Percentiles rank a stretch among this genome's conserved stretches.
These are phyloP conservation scores for Campoletis sonorensis DNA, from an alignment of 1,140 invertebrate genomes.

Conservation along the genomic window DNA sequence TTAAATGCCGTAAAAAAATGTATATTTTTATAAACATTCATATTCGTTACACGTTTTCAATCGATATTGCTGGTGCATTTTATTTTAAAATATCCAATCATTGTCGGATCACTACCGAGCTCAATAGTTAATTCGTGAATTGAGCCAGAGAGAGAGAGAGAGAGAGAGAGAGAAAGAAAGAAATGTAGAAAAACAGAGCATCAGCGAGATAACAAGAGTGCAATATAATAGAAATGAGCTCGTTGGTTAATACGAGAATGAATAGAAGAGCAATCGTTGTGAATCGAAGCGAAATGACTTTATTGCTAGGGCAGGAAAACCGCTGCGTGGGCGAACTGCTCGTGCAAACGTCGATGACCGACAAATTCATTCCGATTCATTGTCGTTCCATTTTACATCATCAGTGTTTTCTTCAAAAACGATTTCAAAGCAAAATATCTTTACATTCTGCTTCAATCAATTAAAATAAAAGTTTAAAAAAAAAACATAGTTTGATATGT, in stretches of 20 bases:
- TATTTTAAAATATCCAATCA: no score
- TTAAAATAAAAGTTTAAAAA: background rate
- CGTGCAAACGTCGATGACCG: background rate
- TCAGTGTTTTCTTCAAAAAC: background rate
- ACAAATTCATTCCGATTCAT: slow-evolving; percentile 1
- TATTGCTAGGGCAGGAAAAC: slow-evolving; percentile 52
- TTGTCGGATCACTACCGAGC: background rate
- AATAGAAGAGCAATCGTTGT: slow-evolving; percentile 62
- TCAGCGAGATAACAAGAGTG: background rate
- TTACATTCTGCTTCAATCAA: no score
- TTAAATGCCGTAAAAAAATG: no score
- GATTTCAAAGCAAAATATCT: background rate
- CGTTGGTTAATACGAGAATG: slow-evolving; percentile 63
- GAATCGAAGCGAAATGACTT: slow-evolving; percentile 68
- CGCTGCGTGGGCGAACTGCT: background rate
- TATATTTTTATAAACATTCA: no score
- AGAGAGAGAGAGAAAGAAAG: background rate
- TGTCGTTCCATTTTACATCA: background rate
- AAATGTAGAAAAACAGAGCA: background rate
- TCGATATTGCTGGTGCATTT: no score
- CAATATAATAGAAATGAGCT: slow-evolving; percentile 60
- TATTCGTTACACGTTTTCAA: no score
- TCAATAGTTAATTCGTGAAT: background rate
- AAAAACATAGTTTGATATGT: no score
- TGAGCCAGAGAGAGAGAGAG: background rate